Evolutionary conservation across 2,113 vertebrate genomes (phyloP), one percentile per base, ranked within the genome.

Genomic region (Chroicocephalus ridibundus): DNA sequence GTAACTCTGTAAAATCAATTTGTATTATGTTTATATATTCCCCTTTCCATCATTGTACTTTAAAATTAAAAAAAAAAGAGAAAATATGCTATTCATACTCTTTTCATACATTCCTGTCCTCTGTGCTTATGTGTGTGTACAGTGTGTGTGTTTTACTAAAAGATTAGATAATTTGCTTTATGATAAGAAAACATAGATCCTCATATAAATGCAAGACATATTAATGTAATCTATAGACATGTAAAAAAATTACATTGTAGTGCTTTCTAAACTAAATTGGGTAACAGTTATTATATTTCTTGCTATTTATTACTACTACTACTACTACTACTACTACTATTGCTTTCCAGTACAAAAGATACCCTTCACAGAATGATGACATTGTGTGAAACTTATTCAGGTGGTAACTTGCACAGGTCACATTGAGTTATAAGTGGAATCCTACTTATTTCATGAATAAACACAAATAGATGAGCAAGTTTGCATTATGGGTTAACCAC

Each of bases 401-500:
- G 5, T 76, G 16, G 15, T 65, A 71, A 68, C 82, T 92, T 93
- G 2, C 38, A 65, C 6, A 34, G 8, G 34, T 61, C 11, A 77
- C 5, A 9, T 4, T 42, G 4, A 4, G 4, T 64, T 96, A 47
- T 76, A 74, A 64, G 14, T 49, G 15, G 88, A 95, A 86, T 52
- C 15, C 8, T 60, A 24, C 26, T 62, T 82, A 85, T 70, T 89
- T 85, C 6, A 62, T 47, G 54, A 86, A 83, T 54, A 87, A 72
- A 70, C 25, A 84, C 4, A 55, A 47, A 44, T 6, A 75, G 8
- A 32, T 49, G 17, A 62, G 15, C 20, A 81, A 75, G 9, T 36
- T 87, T 54, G 96, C 98, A 97, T 96, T 98, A 98, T 62, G 95
- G 96, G 51, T 98, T 95, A 97, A 97, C 88, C 57, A 88, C 83